Evolutionary conservation across 2,888 invertebrate genomes (phyloP), one percentile per base, ranked within the genome.

Genomic region (Drosophila borborema): DNA sequence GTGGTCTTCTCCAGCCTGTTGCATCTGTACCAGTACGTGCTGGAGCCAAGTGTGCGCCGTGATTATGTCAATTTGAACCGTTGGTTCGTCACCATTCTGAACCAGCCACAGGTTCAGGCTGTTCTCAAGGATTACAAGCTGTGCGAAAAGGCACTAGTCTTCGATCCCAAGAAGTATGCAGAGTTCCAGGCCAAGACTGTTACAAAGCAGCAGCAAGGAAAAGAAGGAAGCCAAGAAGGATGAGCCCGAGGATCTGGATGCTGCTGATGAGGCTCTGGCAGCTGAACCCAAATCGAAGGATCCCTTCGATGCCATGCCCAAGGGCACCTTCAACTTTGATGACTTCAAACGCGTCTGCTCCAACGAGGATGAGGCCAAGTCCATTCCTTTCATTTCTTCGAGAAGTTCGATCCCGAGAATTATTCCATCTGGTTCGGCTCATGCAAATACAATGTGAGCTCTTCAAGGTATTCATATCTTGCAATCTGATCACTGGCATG

Each of bases 311-410:
- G 92, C 94, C 20, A 94, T 99, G 94, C 98, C 99, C 61, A 98
- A 98, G 94, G 98, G 97, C 66, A 96, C 96, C 12, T 99, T 99
- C 93, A 96, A 96, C 92, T 96, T 99, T 95, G 99, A 99, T 88
- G 98, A 98, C 92, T 99, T 98, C 94, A 99, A 99, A 94, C 96
- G 99, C 77, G 96, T 95, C 89, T 99, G 99, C 94, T 99, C 99
- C 63, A 99, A 99, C 92, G 98, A 99, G 93, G 98, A 98, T 38
- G 98, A 98, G 92, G 94, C 95, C 9, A 96, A 97, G 91, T 99
- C 99, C 66, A 96, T 99, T 92, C 98, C 99, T 0, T 99, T n/a
- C n/a, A 98, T 93, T 99, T 99, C 95, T 99, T 98, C 97, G 96
- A 98, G 92, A 98, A 99, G 94, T 99, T 99, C 92, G 99, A 99